Percentiles rank a stretch among this genome's conserved stretches.
Conservation (phyloP, 2,113 vertebrate species). For the Dendrocopos noguchii region DNA sequence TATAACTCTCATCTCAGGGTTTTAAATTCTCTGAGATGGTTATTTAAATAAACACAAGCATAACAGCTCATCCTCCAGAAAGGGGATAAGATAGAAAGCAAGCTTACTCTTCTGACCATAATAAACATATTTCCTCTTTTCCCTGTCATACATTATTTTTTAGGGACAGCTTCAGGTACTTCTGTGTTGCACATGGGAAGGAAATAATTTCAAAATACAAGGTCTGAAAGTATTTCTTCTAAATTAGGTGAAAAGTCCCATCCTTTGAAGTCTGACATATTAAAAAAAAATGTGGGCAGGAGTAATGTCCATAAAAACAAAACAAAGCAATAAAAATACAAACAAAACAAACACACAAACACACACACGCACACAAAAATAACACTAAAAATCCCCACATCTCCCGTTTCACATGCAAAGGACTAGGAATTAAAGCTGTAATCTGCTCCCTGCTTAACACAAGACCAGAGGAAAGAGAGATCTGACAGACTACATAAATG, state of each 20-base stretch:
- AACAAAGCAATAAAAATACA: too few species aligned
- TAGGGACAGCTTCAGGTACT: not conserved
- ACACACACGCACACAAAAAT: too few species aligned
- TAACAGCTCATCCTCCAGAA: not conserved
- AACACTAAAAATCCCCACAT: too few species aligned
- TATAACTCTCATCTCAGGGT: not conserved
- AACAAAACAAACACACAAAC: too few species aligned
- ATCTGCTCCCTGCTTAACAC: not conserved
- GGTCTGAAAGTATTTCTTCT: not conserved
- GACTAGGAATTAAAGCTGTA: not conserved
- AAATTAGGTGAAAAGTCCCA: not conserved
- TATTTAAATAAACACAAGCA: conserved; percentile 19
- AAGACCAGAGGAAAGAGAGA: not conserved
- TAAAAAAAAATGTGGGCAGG: not conserved
- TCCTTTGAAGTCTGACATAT: not conserved
- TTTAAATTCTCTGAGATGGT: conserved; percentile 11
- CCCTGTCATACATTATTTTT: not conserved
- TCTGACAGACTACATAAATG: not conserved
- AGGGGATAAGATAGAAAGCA: not conserved
- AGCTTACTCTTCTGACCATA: not conserved
- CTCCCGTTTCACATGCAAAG: not conserved
- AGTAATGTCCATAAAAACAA: not conserved
- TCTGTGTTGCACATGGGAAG: not conserved
- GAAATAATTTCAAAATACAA: not conserved
- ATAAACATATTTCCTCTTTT: not conserved